These are phyloP conservation scores for Platyscapa corneri DNA, from an alignment of 1,140 invertebrate species.

Conservation along the genomic window DNA sequence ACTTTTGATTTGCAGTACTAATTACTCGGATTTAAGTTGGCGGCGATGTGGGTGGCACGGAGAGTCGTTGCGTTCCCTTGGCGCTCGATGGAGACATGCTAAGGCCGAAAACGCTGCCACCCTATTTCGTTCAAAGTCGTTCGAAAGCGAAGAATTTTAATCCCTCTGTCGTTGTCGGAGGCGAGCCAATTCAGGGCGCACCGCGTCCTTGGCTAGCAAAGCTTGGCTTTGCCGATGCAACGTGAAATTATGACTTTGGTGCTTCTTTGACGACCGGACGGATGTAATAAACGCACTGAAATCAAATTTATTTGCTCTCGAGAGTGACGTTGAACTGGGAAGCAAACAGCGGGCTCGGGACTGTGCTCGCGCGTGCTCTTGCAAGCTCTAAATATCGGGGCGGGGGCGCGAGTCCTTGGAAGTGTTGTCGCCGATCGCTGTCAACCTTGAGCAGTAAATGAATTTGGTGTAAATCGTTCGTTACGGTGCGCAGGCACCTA, in stretches of 20 bases:
- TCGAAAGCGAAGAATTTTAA: neutral
- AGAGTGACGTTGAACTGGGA: neutral
- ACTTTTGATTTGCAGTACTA: neutral
- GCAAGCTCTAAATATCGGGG: neutral
- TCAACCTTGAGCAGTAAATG: neutral
- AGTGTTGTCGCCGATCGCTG: neutral
- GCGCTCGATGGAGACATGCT: too few species aligned
- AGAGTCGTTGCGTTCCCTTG: too few species aligned
- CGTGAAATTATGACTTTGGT: constrained; percentile 8
- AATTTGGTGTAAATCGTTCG: neutral
- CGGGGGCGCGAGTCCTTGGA: neutral
- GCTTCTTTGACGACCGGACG: neutral
- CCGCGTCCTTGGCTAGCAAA: neutral
- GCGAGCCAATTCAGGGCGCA: too few species aligned
- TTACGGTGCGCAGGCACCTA: neutral
- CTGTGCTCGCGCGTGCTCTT: neutral
- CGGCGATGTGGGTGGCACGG: too few species aligned
- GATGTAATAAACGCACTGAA: neutral
- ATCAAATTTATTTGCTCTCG: neutral
- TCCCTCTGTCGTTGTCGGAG: neutral
- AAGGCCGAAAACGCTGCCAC: too few species aligned
- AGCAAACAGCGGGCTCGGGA: neutral
- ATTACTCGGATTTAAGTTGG: too few species aligned
- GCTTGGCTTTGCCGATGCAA: neutral
- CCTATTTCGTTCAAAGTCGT: neutral